Conservation (phyloP, 2,888 invertebrate genomes). For the Drosophila conformis region DNA sequence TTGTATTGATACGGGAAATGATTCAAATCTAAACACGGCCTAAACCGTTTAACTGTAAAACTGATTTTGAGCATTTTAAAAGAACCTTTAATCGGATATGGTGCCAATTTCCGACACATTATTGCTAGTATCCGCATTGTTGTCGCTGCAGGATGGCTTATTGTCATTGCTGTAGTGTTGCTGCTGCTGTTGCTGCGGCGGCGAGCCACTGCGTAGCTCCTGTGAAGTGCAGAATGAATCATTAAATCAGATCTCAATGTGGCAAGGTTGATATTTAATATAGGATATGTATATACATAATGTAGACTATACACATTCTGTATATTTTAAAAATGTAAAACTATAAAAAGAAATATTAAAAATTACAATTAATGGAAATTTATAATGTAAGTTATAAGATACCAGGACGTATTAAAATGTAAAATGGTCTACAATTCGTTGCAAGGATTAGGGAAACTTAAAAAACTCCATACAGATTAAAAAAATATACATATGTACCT, state of each 20-base stretch:
- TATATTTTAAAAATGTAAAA: not conserved
- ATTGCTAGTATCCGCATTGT: conserved; percentile 85
- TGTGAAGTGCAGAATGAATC: conserved; percentile 1
- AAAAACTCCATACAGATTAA: not conserved
- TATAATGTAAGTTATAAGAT: not conserved
- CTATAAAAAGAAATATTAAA: too few species aligned
- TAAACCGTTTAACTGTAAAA: too few species aligned
- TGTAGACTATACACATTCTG: too few species aligned
- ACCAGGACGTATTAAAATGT: not conserved
- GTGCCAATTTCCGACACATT: conserved; percentile 85
- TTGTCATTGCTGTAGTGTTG: conserved; percentile 40
- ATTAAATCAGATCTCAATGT: too few species aligned
- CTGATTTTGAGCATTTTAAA: not conserved
- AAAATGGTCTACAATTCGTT: not conserved
- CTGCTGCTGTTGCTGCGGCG: conserved; percentile 39
- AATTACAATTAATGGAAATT: too few species aligned
- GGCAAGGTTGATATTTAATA: too few species aligned
- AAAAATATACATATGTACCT: conserved; percentile 83
- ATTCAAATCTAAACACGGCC: too few species aligned
- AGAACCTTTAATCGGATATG: conserved; percentile 74
- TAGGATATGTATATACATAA: too few species aligned
- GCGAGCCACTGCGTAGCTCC: conserved; percentile 75
- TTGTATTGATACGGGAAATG: too few species aligned
- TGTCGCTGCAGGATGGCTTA: conserved; percentile 73
- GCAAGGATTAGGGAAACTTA: not conserved